A percentile compares a stretch with the other conserved stretches of the same genome.
Conservation (phyloP, 35 echinoderm and acorn worm genomes). For the Acanthaster planci region DNA sequence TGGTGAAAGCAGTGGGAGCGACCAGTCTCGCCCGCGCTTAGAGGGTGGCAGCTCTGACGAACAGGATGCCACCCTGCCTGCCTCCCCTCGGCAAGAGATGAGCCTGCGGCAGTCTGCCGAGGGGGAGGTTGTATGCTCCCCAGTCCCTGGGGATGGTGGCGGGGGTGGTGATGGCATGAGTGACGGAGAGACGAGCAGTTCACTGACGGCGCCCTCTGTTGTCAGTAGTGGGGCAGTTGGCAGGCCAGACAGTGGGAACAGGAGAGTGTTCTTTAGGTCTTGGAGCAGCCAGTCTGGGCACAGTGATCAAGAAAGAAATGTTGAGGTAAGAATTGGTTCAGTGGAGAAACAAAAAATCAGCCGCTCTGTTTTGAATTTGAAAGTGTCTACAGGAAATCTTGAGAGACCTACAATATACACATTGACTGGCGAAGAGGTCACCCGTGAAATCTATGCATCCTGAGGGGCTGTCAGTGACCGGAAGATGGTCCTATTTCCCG, state of each 20-base stretch:
- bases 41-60: slow-evolving; percentile 97
- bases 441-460: too few relatives aligned
- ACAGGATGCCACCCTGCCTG: slow-evolving; percentile 38
- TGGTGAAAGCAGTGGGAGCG: slow-evolving; percentile 53
- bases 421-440: too few relatives aligned
- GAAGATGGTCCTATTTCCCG: too few relatives aligned
- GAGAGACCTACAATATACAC: too few relatives aligned
- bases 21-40: slow-evolving; percentile 61
- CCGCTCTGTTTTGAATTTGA: too few relatives aligned
- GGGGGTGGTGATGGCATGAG: slow-evolving; percentile 99
- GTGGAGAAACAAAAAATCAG: too few relatives aligned
- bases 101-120: slow-evolving; percentile 83
- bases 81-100: neutral
- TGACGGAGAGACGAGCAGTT: slow-evolving; percentile 67
- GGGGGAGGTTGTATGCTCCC: slow-evolving; percentile 72
- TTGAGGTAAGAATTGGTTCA: slow-evolving; percentile 72
- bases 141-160: slow-evolving; percentile 91
- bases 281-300: slow-evolving; percentile 18
- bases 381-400: too few relatives aligned
- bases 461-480: too few relatives aligned
- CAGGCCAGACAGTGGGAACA: neutral
- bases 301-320: slow-evolving; percentile 36
- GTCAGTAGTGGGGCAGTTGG: neutral
- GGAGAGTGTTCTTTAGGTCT: slow-evolving; percentile 7
- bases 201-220: slow-evolving; percentile 24